Evolutionary conservation across 2,888 invertebrate species (phyloP), one percentile per base, ranked within the genome.

Genomic region (Lepidochitona cinerea): DNA sequence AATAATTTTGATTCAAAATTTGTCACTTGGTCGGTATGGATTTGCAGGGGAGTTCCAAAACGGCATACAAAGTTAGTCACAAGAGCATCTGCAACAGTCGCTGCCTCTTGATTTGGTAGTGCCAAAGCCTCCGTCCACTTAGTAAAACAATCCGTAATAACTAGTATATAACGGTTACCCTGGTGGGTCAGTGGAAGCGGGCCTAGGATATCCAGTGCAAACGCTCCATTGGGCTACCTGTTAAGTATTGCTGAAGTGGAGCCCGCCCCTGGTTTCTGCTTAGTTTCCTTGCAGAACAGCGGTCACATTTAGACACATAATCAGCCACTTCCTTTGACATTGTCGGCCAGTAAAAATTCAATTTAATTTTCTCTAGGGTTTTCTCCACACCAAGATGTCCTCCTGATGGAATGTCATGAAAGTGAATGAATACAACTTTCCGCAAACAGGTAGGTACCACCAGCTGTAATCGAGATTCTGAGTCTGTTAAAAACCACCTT

Each of bases 321-420:
- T 70, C 68, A 18, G 64, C 67, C n/a, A 74, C 65, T 9, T 64
- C 12, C 9, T 36, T 18, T 29, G 41, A 73, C 59, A 75, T 75
- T 18, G 33, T 65, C 29, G 75, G 73, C 73, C 73, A 73, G 67
- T 68, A 73, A 36, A 75, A 73, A 12, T 14, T 4, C 23, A 68
- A 64, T 37, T 65, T 37, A 9, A 77, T 53, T 53, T 65, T 52
- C 1, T 29, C 54, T 0, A 72, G 37, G 49, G 68, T 75, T 37
- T 75, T 77, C n/a, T 77, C 74, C 33, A 49, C 29, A 14, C 71
- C 70, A 32, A 77, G 18, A 37, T 75, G 74, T 9, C 32, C 72
- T 14, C 73, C 65, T 18, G 75, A 67, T 49, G 73, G 75, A 12
- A 26, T 59, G 29, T 59, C 59, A 26, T 59, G 59, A 26, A 29